Conservation (phyloP, 37 sponge, comb jelly and placozoan genomes). For the Amphimedon queenslandica region DNA sequence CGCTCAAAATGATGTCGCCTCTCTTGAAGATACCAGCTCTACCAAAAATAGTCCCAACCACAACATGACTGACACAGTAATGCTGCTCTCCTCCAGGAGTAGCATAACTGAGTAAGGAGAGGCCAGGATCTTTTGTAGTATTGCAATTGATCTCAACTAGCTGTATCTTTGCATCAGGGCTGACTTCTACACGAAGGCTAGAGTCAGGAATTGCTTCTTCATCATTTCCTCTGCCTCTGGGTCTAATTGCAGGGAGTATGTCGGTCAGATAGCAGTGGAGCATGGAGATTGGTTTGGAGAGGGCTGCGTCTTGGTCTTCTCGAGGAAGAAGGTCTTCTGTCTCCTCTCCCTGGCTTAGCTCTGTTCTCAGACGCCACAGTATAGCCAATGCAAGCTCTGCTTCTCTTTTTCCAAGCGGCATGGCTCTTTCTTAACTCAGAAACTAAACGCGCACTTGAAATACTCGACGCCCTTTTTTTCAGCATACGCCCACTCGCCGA, state of each 20-base stretch:
- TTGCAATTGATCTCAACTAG: slow-evolving; percentile 34
- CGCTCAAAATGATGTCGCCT: slow-evolving; percentile 68
- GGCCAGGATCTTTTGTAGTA: slow-evolving; percentile 31
- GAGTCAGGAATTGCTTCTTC: neutral
- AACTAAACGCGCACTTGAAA: neutral
- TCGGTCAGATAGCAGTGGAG: slow-evolving; percentile 54
- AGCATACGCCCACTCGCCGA: neutral
- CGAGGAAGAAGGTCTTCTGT: neutral
- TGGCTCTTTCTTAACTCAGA: neutral
- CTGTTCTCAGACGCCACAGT: slow-evolving; percentile 51
- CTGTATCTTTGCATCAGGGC: neutral
- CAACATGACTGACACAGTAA: slow-evolving; percentile 54
- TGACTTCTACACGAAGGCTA: neutral
- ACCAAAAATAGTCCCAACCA: slow-evolving; percentile 35
- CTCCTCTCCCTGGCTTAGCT: slow-evolving; percentile 1
- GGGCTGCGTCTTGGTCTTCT: slow-evolving; percentile 15
- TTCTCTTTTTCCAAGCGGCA: slow-evolving; percentile 60
- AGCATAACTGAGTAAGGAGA: slow-evolving; percentile 40
- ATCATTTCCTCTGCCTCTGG: no score
- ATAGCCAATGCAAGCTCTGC: slow-evolving; percentile 54
- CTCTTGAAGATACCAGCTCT: slow-evolving; percentile 26
- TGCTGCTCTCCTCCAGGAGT: slow-evolving; percentile 3
- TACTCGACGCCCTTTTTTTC: neutral
- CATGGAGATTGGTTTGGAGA: slow-evolving; percentile 55
- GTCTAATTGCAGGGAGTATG: slow-evolving; percentile 53